Conservation (phyloP, 2,113 vertebrate genomes). For the Thamnaconus septentrionalis region DNA sequence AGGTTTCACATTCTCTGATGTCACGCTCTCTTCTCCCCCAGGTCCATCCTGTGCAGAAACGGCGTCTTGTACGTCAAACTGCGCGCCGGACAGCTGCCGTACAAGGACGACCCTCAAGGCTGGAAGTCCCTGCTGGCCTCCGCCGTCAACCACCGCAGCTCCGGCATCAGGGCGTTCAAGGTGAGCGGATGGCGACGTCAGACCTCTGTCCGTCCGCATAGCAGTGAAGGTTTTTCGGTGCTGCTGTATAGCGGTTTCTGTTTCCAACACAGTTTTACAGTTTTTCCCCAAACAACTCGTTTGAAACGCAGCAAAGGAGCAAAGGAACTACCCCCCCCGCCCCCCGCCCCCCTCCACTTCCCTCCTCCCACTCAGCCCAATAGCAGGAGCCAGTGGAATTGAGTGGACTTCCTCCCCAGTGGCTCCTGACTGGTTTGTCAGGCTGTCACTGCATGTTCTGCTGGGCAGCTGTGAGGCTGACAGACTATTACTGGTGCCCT, state of each 20-base stretch:
- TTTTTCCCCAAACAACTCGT: not conserved
- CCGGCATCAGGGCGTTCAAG: slow-evolving; percentile 89
- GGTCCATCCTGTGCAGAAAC: slow-evolving; percentile 91
- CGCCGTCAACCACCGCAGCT: slow-evolving; percentile 82
- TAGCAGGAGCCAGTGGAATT: slow-evolving; percentile 1
- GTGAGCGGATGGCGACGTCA: slow-evolving; percentile 60
- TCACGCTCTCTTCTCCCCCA: slow-evolving; percentile 52
- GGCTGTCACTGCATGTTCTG: slow-evolving; percentile 42
- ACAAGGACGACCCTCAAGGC: slow-evolving; percentile 96
- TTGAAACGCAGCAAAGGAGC: not conserved
- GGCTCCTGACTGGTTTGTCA: slow-evolving; percentile 30
- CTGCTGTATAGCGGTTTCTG: no score
- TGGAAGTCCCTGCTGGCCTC: slow-evolving; percentile 94
- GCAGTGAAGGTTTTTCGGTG: no score
- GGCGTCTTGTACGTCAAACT: slow-evolving; percentile 94
- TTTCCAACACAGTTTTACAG: not conserved
- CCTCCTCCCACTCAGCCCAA: slow-evolving; percentile 3
- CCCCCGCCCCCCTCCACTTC: not conserved
- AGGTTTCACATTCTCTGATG: not conserved
- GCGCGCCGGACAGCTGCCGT: slow-evolving; percentile 93
- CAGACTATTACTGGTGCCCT: slow-evolving; percentile 47
- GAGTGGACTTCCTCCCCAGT: slow-evolving; percentile 11
- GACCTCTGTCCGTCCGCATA: no score
- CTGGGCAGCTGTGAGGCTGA: slow-evolving; percentile 37
- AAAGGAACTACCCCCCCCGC: not conserved